Evolutionary conservation across 2,888 invertebrate genomes (phyloP), one percentile per base, ranked within the genome.

Genomic region (Masnerella sp.): DNA sequence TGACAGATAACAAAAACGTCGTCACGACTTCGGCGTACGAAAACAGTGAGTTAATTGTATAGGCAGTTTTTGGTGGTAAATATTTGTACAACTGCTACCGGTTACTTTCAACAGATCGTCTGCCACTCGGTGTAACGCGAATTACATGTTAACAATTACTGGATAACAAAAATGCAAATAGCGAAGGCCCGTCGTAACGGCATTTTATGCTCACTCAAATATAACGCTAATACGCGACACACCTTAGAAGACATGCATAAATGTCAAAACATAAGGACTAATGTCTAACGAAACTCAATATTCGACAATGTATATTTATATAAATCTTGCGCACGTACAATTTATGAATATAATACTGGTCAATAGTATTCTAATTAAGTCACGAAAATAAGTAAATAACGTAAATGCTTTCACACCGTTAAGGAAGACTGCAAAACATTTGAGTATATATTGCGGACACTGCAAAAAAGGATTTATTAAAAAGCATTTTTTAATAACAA

Each of bases 351-450:
- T 74, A 74, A 74, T 74, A 74, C 74, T 74, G 74, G 47, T 74
- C 64, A 42, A 59, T 68, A 43, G 22, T 68, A 69, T 40, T 65
- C 59, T 52, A 72, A 72, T 65, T 72, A 38, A 65, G 36, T 22
- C 51, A 72, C 47, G 59, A 65, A 58, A 72, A 72, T 30, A 56
- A 64, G 38, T 51, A 51, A 72, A 54, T 67, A 65, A 67, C 61
- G 61, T 47, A 72, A 72, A 38, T 61, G 61, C 56, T 56, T 64
- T 71, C 64, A 47, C 61, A 49, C 43, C 28, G 54, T 72, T 42
- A 68, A 80, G 84, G 84, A 84, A 84, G 84, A 84, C 84, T 77
- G 68, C 79, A 82, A 83, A 81, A 79, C 78, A 80, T 80, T 67
- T 73, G 67, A 80, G 82, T 74, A 70, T 62, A n/a, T n/a, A n/a